Base-by-base conservation (phyloP, 1,140 invertebrate genomes). In the Hyphantria cunea region DNA sequence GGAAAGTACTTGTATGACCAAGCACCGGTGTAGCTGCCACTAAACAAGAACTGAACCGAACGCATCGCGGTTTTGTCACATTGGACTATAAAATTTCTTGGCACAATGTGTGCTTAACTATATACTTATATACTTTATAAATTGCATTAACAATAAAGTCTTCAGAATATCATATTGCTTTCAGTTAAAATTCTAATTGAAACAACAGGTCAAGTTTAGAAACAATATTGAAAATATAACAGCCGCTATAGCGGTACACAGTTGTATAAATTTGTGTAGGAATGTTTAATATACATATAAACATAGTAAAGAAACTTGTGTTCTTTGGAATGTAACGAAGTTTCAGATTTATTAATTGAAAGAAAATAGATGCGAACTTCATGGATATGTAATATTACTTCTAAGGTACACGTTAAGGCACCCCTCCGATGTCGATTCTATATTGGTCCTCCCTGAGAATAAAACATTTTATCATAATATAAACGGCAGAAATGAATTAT, bases 321-420 rank as follows among this genome's bases (percentile, higher is more conserved):
- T 82, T 86, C 80, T 87, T 89, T 89, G 86, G 86, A 89, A 89
- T 89, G 85, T 89, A 76, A 79, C 74, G 86, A 89, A 89, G 84
- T 69, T 83, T 78, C 68, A 72, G 65, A 66, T 63, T 63, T 12
- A 44, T 41, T 55, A 34, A 7, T 33, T 48, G 44, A 56, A 59
- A 63, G 60, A 42, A 45, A 62, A 61, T 51, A 41, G 56, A 66
- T 45, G 62, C 49, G 61, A 58, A 64, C 39, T 54, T 31, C 31
- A 44, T 4, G 67, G 75, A 77, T 69, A 78, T 76, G 72, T 75
- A 72, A 74, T 50, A 71, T 74, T 78, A 78, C 61, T 74, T 62
- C 65, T 83, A 79, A 74, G 74, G 72, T 82, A 79, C 78, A 77
- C 66, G 64, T 51, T 75, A 86, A 86, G 84, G 84, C 84, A 82